Percentiles rank a stretch among this genome's conserved stretches.
These are phyloP conservation scores for Lutjanus argentimaculatus DNA, from an alignment of 2,797 vertebrate species.

Conservation along the genomic window DNA sequence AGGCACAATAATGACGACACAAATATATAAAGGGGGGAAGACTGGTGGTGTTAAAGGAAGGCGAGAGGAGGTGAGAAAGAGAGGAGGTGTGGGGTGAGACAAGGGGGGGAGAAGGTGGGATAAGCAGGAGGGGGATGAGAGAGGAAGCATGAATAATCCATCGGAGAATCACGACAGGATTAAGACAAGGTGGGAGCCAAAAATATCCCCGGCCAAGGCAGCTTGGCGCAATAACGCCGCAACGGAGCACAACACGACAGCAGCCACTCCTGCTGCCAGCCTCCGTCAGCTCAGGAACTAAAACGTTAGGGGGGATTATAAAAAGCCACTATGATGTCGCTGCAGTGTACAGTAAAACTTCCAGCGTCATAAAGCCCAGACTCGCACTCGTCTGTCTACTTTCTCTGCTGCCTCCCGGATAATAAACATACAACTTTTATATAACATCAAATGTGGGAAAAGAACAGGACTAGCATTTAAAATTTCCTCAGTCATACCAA, in stretches of 20 bases:
- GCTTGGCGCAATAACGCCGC: slow-evolving; percentile 70
- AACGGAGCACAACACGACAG: slow-evolving; percentile 66
- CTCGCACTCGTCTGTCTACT: neutral
- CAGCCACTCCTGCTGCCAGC: slow-evolving; percentile 74
- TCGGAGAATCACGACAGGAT: slow-evolving; percentile 76
- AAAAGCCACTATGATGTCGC: slow-evolving; percentile 52
- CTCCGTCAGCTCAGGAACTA: slow-evolving; percentile 67
- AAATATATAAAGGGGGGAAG: slow-evolving; percentile 15
- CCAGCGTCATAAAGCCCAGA: neutral
- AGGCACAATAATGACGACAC: slow-evolving; percentile 29
- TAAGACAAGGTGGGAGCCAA: slow-evolving; percentile 79
- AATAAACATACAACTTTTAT: neutral
- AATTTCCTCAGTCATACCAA: neutral
- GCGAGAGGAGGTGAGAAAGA: slow-evolving; percentile 3
- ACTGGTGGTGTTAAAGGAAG: slow-evolving; percentile 38
- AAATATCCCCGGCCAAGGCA: slow-evolving; percentile 75
- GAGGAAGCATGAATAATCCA: slow-evolving; percentile 77
- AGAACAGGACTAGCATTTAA: neutral
- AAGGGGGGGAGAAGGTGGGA: slow-evolving; percentile 11
- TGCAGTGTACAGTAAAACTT: slow-evolving; percentile 44
- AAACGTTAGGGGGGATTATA: slow-evolving; percentile 56
- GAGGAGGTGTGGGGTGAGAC: too few relatives aligned
- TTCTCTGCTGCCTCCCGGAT: neutral
- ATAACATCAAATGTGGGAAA: neutral
- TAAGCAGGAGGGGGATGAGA: slow-evolving; percentile 11